phyloP scores from a whole-genome alignment of 2,797 vertebrate species.

The Takifugu rubripes region DNA sequence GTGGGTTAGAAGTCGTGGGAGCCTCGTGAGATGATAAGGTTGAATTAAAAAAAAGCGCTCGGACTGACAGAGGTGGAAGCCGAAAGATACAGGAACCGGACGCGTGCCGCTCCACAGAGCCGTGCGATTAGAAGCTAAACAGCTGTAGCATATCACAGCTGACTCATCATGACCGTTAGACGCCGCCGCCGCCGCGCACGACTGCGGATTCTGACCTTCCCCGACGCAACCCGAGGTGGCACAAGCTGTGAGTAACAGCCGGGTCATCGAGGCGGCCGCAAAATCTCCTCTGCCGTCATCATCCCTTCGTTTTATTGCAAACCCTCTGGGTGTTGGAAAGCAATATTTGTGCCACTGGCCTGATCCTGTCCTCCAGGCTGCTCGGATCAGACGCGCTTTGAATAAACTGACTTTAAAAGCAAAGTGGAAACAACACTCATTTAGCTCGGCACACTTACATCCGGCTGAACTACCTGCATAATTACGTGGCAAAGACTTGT shows the following conservation, averaged over 20 bases:
- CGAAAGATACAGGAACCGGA: too few relatives aligned
- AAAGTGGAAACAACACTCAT: background rate
- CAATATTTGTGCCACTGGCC: constrained; percentile 49
- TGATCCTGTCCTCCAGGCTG: constrained; percentile 11
- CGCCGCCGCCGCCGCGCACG: constrained; percentile 39
- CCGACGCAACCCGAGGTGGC: constrained; percentile 52
- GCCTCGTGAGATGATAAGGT: background rate
- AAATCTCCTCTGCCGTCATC: constrained; percentile 37
- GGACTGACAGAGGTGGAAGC: too few relatives aligned
- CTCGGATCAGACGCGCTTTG: background rate
- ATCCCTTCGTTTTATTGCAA: constrained; percentile 41
- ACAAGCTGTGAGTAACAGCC: constrained; percentile 54
- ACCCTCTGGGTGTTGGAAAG: constrained; percentile 38
- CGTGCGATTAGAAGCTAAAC: too few relatives aligned
- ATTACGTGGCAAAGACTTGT: constrained; percentile 23
- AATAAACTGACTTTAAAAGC: background rate
- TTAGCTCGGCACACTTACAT: constrained; percentile 32
- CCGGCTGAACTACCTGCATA: constrained; percentile 31
- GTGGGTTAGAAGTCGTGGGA: constrained; percentile 19
- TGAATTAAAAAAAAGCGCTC: too few relatives aligned
- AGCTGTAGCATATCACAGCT: constrained; percentile 24
- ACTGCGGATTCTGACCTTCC: constrained; percentile 44
- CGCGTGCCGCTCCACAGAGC: too few relatives aligned
- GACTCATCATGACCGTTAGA: constrained; percentile 63
- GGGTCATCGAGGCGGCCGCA: constrained; percentile 34